These are phyloP conservation scores for Scelioninae gen. 2 DNA, from an alignment of 2,888 invertebrate species.

Conservation along the genomic window DNA sequence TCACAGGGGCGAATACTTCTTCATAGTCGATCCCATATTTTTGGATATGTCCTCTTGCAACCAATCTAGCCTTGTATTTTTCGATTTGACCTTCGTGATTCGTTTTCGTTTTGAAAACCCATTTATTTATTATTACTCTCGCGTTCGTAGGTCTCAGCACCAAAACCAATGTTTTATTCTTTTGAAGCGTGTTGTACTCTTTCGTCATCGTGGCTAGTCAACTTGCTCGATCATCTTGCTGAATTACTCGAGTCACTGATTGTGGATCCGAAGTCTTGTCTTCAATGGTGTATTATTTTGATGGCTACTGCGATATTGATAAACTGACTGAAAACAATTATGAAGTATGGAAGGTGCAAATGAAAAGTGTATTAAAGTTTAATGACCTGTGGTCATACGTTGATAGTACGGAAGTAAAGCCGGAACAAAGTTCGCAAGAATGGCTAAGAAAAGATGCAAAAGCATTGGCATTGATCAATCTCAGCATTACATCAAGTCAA, in stretches of 20 bases:
- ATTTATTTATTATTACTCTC: conserved; percentile 53
- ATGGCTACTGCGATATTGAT: conserved; percentile 10
- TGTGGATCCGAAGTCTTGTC: no score
- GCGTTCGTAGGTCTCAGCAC: conserved; percentile 43
- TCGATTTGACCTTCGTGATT: conserved; percentile 49
- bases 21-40: conserved; percentile 54
- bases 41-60: conserved; percentile 60
- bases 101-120: conserved; percentile 58
- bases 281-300: no score
- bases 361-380: conserved; percentile 38
- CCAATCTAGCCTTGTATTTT: conserved; percentile 61
- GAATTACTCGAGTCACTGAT: no score
- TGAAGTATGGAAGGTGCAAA: conserved; percentile 39
- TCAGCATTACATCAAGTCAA: conserved; percentile 37
- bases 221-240: no score
- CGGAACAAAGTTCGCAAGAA: conserved; percentile 12
- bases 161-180: conserved; percentile 60
- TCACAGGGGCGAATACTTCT: conserved; percentile 59
- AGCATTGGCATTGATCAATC: conserved; percentile 44
- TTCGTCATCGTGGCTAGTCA: conserved; percentile 59
- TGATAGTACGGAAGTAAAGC: conserved; percentile 24
- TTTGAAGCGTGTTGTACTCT: conserved; percentile 54
- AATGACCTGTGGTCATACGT: conserved; percentile 54
- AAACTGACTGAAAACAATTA: conserved; percentile 51
- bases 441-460: conserved; percentile 50